Evolutionary conservation across 2,888 invertebrate species (phyloP), one percentile per base, ranked within the genome.

Genomic region (Cerastis leucographa): DNA sequence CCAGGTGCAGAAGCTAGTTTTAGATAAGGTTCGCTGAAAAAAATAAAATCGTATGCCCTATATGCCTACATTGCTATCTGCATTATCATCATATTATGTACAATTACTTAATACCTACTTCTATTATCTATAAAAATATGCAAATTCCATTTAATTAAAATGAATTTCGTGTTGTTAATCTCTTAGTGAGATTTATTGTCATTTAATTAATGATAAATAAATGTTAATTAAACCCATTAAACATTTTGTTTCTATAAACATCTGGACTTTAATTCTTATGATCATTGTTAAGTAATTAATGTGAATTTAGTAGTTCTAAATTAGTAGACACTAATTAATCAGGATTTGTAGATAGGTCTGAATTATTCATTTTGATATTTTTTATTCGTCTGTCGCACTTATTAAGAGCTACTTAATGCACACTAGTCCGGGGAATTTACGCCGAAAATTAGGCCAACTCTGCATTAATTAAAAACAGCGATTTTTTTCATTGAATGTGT

Each of bases 271-370:
- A 61, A 69, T 68, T 76, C 29, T 42, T 67, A 73, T 71, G 25
- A 76, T 68, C 25, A 73, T 83, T 76, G 51, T 51, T 73, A 49
- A 40, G 40, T 40, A 68, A 76, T 72, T 79, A 76, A 82, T 65
- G 35, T 75, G 12, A 59, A 71, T 79, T 72, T 49, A 44, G 56
- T 75, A 35, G 56, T 71, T 70, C 17, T 79, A 66, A 71, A 84
- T 74, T 44, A 68, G 61, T 75, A 49, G 11, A 11, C 25, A 29
- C 42, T 69, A 75, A 81, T 84, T 71, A 25, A 72, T 81, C 12
- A 68, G 66, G 12, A 40, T 51, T 68, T 1, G 40, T 59, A 69
- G 19, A 62, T 35, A n/a, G 12, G 17, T 11, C 35, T 68, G 7
- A 71, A 76, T 76, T 44, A 59, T 49, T 54, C 11, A 66, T 64